Percentiles rank a stretch among this genome's conserved stretches.
phyloP scores from a whole-genome alignment of 2,113 vertebrate species.

The Drymodes brunneopygia region DNA sequence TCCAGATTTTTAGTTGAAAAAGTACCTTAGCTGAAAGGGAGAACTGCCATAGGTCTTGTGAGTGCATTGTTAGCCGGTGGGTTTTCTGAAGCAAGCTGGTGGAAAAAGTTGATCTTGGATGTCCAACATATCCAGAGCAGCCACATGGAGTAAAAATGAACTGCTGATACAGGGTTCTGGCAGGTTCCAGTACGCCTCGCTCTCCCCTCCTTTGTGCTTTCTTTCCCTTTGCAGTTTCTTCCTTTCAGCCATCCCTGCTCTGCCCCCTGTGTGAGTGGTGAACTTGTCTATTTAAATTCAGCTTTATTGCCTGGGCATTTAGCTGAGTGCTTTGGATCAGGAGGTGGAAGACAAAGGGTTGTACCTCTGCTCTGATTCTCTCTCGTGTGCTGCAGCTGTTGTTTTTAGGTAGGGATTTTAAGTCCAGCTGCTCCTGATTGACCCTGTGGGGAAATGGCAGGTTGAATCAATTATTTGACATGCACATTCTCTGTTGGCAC shows the following conservation, averaged over 20 bases:
- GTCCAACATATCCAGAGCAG: neutral
- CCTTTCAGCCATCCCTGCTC: neutral
- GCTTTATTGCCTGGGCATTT: neutral
- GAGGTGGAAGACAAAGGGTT: neutral
- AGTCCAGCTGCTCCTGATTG: conserved; percentile 42
- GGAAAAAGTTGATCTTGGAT: neutral
- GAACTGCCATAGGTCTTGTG: neutral
- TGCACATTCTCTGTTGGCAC: conserved; percentile 4
- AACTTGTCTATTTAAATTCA: neutral
- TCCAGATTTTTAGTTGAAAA: neutral
- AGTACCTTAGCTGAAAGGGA: neutral
- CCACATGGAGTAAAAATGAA: neutral
- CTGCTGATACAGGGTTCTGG: neutral
- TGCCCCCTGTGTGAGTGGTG: neutral
- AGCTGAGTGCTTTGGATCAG: neutral
- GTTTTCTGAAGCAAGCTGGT: neutral
- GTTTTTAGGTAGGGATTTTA: conserved; percentile 38
- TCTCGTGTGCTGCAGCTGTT: neutral
- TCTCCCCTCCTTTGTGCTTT: neutral
- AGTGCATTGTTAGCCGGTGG: neutral
- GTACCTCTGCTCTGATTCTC: neutral
- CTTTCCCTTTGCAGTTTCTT: neutral
- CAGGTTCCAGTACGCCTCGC: neutral
- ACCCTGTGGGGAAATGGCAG: conserved; percentile 24
- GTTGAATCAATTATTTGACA: conserved; percentile 36